Percentiles rank a stretch among this genome's conserved stretches.
Evolutionary conservation across 2,888 invertebrate species (phyloP).

Genomic region (Teleiodes luculella): DNA sequence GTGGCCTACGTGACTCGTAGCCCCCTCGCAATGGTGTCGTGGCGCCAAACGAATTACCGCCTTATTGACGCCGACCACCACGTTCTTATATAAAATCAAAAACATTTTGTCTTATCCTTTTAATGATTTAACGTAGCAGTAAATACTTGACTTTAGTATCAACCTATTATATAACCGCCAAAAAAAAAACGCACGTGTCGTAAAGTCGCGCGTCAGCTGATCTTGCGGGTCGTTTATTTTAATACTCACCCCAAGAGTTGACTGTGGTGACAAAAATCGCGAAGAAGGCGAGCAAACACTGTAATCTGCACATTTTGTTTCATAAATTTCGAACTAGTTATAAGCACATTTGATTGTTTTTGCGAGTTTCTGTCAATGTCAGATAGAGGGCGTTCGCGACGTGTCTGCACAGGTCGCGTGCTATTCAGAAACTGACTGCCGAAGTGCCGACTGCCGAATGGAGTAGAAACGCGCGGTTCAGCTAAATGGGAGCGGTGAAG

Average conservation of each 20-base stretch:
- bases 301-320: constrained; percentile 66
- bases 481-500: constrained; percentile 16
- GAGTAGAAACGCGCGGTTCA: too few relatives aligned
- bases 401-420: constrained; percentile 55
- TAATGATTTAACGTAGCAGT: not conserved
- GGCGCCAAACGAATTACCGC: constrained; percentile 71
- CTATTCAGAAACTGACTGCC: constrained; percentile 60
- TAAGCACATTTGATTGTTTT: constrained; percentile 58
- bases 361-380: constrained; percentile 61
- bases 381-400: constrained; percentile 45
- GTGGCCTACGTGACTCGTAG: constrained; percentile 77
- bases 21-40: constrained; percentile 69
- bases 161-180: constrained; percentile 55
- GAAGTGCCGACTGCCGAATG: too few relatives aligned
- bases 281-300: constrained; percentile 52
- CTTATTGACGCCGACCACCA: constrained; percentile 53
- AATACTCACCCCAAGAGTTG: constrained; percentile 66
- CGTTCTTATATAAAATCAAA: constrained; percentile 24
- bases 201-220: constrained; percentile 61
- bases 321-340: constrained; percentile 53
- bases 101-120: constrained; percentile 15
- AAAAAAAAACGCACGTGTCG: constrained; percentile 62
- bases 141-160: not conserved
- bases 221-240: constrained; percentile 29
- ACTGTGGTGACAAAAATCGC: constrained; percentile 48